phyloP scores from a whole-genome alignment of 2,888 invertebrate species.

The Synergus umbraculus region DNA sequence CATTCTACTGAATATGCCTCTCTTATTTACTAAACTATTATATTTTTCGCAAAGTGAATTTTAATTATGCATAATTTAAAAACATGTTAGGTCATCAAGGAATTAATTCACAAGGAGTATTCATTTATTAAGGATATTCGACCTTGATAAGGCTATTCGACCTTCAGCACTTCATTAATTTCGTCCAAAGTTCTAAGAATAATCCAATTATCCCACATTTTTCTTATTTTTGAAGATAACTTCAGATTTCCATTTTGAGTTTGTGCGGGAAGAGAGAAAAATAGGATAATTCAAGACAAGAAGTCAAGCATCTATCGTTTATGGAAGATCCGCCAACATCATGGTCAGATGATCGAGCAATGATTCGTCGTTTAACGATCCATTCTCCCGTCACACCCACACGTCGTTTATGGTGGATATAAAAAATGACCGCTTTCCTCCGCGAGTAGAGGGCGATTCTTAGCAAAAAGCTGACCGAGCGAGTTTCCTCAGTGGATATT shows the following conservation, averaged over 20 bases:
- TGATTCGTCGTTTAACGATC: slow-evolving; percentile 57
- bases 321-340: slow-evolving; percentile 54
- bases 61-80: not conserved
- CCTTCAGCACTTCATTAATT: too few species aligned
- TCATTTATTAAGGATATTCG: too few species aligned
- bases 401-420: slow-evolving; percentile 58
- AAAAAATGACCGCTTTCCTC: slow-evolving; percentile 57
- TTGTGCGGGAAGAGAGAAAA: not conserved
- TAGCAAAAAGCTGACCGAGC: slow-evolving; percentile 51
- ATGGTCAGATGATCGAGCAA: slow-evolving; percentile 58
- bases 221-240: not conserved
- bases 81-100: not conserved
- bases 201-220: not conserved
- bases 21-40: not conserved
- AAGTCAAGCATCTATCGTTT: slow-evolving; percentile 49
- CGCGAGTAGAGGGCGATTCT: slow-evolving; percentile 50
- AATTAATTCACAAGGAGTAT: not conserved
- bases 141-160: too few species aligned
- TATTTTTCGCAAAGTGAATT: not conserved
- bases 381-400: slow-evolving; percentile 54
- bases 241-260: not conserved
- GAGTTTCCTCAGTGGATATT: slow-evolving; percentile 51
- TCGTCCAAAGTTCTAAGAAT: too few species aligned
- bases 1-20: not conserved
- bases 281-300: slow-evolving; percentile 40